Conservation (phyloP, 2,797 vertebrate genomes). For the Tamandua tetradactyla region DNA sequence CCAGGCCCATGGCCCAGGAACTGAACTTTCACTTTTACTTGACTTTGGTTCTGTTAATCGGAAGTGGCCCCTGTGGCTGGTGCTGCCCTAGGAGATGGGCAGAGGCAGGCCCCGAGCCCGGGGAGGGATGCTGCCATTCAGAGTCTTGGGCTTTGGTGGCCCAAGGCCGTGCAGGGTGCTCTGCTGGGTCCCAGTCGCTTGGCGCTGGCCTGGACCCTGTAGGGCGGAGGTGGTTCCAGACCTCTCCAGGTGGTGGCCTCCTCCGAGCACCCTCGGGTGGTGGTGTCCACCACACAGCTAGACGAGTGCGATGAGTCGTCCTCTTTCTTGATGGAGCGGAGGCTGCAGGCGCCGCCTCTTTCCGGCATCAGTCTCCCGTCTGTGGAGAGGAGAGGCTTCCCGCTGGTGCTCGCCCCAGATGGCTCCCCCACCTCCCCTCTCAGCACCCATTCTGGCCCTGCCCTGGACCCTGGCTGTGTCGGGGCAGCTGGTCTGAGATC, state of each 20-base stretch:
- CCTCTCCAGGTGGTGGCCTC: conserved; percentile 84
- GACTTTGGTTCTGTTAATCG: background rate
- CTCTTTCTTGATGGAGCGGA: conserved; percentile 85
- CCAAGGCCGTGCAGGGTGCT: too few species aligned
- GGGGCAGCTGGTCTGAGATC: background rate
- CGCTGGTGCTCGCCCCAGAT: background rate
- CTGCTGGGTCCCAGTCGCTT: background rate
- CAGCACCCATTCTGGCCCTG: background rate
- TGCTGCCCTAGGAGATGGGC: fast-evolving
- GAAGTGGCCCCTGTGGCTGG: background rate
- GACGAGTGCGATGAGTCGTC: conserved; percentile 91
- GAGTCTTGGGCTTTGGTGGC: background rate
- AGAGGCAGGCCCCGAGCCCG: fast-evolving
- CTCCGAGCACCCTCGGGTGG: conserved; percentile 89
- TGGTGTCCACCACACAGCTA: conserved; percentile 93
- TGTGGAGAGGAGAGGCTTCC: conserved; percentile 64
- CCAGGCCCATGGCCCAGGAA: fast-evolving
- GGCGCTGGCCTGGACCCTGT: background rate
- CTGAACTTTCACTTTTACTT: fast-evolving
- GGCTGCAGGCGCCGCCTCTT: conserved; percentile 86
- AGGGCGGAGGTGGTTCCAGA: conserved; percentile 66
- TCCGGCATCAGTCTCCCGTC: conserved; percentile 85
- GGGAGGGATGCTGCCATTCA: background rate
- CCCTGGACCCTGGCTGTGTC: fast-evolving
- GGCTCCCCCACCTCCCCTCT: background rate